These are phyloP conservation scores for Platichthys stellatus DNA, from an alignment of 2,113 vertebrate genomes.

Conservation along the genomic window DNA sequence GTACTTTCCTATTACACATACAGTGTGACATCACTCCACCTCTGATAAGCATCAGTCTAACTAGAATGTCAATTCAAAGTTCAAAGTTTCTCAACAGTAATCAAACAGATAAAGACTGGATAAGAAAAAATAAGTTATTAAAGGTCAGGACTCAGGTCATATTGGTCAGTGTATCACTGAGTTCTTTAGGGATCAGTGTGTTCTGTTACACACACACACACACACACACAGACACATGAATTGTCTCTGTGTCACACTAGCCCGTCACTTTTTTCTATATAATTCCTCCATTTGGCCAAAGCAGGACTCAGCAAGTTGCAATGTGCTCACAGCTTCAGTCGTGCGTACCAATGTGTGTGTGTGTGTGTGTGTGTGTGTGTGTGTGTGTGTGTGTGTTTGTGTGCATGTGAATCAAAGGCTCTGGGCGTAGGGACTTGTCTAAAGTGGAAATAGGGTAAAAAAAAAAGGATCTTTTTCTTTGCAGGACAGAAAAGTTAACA, in stretches of 20 bases:
- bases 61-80: not conserved
- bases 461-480: constrained; percentile 21
- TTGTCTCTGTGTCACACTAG: constrained; percentile 21
- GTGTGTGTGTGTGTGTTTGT: constrained; percentile 8
- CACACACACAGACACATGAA: constrained; percentile 17
- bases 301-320: constrained; percentile 47
- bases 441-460: constrained; percentile 19
- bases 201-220: constrained; percentile 7
- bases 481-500: constrained; percentile 23
- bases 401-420: constrained; percentile 31
- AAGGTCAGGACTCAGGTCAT: not conserved
- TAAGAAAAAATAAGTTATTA: not conserved
- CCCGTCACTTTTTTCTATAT: constrained; percentile 41
- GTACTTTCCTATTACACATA: not conserved
- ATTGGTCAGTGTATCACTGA: constrained; percentile 9
- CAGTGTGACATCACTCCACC: not conserved
- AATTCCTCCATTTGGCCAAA: constrained; percentile 61
- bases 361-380: constrained; percentile 7
- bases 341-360: constrained; percentile 19
- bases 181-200: not conserved
- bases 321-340: constrained; percentile 43
- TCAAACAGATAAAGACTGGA: constrained; percentile 3
- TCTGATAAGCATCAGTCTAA: constrained; percentile 5
- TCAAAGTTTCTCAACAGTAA: constrained; percentile 10
- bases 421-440: not conserved